Conservation (phyloP, 2,113 vertebrate species). For the Microcebus murinus region DNA sequence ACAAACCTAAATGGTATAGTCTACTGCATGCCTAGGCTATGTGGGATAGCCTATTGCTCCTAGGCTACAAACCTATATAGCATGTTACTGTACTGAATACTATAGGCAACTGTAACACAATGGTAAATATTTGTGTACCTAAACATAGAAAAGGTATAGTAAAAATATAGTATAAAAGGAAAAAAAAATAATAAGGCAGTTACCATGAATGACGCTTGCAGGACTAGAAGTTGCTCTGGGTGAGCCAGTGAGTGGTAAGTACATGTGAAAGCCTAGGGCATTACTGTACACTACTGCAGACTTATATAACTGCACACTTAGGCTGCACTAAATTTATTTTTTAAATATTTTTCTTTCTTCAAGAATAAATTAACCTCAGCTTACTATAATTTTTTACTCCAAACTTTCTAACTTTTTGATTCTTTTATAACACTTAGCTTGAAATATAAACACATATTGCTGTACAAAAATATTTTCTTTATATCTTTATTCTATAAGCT, state of each 20-base stretch:
- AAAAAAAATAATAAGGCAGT: not conserved
- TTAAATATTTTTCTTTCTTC: not conserved
- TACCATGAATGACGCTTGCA: not conserved
- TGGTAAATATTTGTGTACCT: not conserved
- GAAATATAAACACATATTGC: not conserved
- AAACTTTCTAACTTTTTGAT: not conserved
- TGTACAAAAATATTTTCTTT: not conserved
- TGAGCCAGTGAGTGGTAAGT: not conserved
- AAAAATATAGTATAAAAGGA: not conserved
- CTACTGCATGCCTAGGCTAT: not conserved
- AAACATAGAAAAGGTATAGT: not conserved
- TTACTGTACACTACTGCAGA: not conserved
- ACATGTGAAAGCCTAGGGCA: not conserved
- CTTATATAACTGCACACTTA: not conserved
- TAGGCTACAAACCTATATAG: not conserved
- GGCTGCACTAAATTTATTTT: not conserved
- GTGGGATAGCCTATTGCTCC: not conserved
- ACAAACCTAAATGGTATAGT: not conserved
- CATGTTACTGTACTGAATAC: not conserved
- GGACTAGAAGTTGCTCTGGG: not conserved
- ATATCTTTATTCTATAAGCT: not conserved
- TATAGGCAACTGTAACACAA: not conserved
- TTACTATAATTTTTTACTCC: not conserved
- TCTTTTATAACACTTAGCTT: not conserved
- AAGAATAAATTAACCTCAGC: not conserved